Percentiles rank a stretch among this genome's conserved stretches.
Evolutionary conservation across 2,797 vertebrate species (phyloP).

Genomic region (Anableps anableps): DNA sequence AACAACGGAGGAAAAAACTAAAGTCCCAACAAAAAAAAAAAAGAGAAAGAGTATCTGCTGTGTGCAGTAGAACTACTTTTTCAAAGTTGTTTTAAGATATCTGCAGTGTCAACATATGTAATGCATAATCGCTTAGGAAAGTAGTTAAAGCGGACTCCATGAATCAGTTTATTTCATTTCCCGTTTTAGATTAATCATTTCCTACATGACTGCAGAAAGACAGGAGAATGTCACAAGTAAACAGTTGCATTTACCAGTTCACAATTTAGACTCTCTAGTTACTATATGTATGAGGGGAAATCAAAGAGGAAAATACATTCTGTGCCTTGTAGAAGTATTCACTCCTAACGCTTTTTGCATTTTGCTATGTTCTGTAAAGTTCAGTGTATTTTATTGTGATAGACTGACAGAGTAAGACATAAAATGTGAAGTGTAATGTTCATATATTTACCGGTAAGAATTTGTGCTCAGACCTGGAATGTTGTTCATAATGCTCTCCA

Average conservation of each 20-base stretch:
- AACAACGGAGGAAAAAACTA: constrained; percentile 21
- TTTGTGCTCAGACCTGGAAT: too few relatives aligned
- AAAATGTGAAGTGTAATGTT: too few relatives aligned
- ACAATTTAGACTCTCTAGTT: constrained; percentile 18
- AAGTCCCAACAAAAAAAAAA: constrained; percentile 24
- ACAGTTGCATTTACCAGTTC: constrained; percentile 32
- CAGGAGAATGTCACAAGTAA: constrained; percentile 15
- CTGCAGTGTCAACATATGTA: constrained; percentile 46
- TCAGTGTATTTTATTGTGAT: neutral
- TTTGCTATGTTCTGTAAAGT: neutral
- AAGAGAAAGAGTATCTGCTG: too few relatives aligned
- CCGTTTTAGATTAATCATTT: constrained; percentile 61
- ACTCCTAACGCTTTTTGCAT: neutral
- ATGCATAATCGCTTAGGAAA: constrained; percentile 46
- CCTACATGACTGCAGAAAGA: constrained; percentile 40
- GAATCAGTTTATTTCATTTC: constrained; percentile 46
- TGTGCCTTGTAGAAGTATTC: neutral
- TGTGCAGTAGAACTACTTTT: constrained; percentile 29
- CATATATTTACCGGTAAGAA: too few relatives aligned
- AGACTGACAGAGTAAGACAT: neutral
- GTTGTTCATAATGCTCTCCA: too few relatives aligned
- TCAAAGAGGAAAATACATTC: constrained; percentile 11
- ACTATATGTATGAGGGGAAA: constrained; percentile 2
- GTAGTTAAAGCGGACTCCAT: constrained; percentile 55
- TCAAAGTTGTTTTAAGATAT: constrained; percentile 38